Conservation (phyloP, 2,888 invertebrate genomes). For the Dicycla oo region DNA sequence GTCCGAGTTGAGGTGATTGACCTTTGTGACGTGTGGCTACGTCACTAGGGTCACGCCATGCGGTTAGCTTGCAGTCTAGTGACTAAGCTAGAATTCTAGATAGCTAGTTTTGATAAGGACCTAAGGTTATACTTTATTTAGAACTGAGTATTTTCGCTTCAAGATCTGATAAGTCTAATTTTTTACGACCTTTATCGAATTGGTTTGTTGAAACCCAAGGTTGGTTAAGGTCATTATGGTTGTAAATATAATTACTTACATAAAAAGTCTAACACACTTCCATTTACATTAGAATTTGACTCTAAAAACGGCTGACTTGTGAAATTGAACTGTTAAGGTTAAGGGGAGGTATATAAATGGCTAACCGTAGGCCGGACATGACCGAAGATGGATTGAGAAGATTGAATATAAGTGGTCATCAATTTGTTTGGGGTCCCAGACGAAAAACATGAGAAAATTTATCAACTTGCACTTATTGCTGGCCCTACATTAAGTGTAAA, state of each 20-base stretch:
- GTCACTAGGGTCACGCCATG: constrained; percentile 73
- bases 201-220: neutral
- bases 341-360: constrained; percentile 14
- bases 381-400: neutral
- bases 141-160: constrained; percentile 11
- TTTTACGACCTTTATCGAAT: neutral
- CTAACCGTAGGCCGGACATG: neutral
- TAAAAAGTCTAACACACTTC: constrained; percentile 28
- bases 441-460: neutral
- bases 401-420: neutral
- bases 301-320: constrained; percentile 4
- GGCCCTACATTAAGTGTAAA: neutral
- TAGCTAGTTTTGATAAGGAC: constrained; percentile 44
- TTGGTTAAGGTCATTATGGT: constrained; percentile 3
- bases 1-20: constrained; percentile 51
- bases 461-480: neutral
- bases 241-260: constrained; percentile 28
- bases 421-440: no score
- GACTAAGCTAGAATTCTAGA: constrained; percentile 62
- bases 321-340: constrained; percentile 16
- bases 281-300: constrained; percentile 20
- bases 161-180: constrained; percentile 8
- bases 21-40: constrained; percentile 61
- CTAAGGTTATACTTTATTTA: constrained; percentile 28
- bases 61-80: constrained; percentile 56